Percentiles rank a stretch among this genome's conserved stretches.
phyloP scores from a whole-genome alignment of 2,113 vertebrate genomes.

The Archilochus colubris region DNA sequence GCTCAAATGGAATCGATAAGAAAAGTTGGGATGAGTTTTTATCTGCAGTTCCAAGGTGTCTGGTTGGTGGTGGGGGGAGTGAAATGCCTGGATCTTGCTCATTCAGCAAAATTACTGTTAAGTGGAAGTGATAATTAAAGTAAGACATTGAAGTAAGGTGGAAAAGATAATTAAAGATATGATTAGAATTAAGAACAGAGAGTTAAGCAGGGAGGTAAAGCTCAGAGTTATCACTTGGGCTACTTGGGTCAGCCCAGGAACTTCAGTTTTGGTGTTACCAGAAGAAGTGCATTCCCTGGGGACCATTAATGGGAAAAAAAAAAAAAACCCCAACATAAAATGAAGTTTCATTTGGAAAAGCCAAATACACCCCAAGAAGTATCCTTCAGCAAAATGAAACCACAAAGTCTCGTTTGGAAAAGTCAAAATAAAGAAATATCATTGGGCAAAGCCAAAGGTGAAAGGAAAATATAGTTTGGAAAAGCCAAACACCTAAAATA shows the following conservation, averaged over 20 bases:
- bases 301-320: background rate
- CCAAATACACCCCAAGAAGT: background rate
- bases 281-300: rapidly evolving
- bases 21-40: background rate
- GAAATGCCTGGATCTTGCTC: background rate
- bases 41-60: constrained; percentile 2
- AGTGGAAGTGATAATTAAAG: background rate
- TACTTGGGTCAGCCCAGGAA: background rate
- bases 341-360: background rate
- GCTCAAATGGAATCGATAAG: background rate
- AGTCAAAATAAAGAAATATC: too few relatives aligned
- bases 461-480: too few relatives aligned
- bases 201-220: background rate
- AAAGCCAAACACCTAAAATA: too few relatives aligned
- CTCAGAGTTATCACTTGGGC: background rate
- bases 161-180: background rate
- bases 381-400: too few relatives aligned
- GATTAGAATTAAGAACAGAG: background rate
- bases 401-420: background rate
- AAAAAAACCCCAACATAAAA: too few relatives aligned
- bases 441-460: background rate
- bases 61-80: background rate
- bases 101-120: background rate
- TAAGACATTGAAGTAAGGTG: too few relatives aligned
- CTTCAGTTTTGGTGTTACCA: background rate